A percentile compares a stretch with the other conserved stretches of the same genome.
These are phyloP conservation scores for Gisinianus flammeolus DNA, from an alignment of 2,888 invertebrate genomes.

Conservation along the genomic window DNA sequence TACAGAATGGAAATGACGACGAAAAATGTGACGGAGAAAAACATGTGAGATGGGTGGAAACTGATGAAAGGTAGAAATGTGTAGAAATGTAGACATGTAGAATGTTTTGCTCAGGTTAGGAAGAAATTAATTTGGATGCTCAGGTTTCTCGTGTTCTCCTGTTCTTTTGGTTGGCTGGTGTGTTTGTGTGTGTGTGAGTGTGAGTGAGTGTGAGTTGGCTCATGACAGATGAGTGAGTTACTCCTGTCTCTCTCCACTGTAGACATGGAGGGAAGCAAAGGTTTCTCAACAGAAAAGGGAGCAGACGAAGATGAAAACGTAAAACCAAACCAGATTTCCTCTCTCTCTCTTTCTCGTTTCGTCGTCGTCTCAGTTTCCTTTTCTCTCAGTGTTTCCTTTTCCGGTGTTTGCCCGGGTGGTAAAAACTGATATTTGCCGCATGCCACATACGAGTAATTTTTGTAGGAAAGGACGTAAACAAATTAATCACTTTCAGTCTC, in stretches of 20 bases:
- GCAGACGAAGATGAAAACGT: neutral
- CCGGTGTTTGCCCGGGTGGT: neutral
- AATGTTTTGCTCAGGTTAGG: slow-evolving; percentile 5
- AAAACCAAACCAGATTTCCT: neutral
- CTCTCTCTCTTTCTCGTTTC: neutral
- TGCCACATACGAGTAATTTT: slow-evolving; percentile 9
- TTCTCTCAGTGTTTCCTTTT: neutral
- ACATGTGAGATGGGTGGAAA: too few species aligned
- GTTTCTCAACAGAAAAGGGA: neutral
- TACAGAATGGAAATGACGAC: too few species aligned
- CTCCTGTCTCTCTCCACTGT: neutral
- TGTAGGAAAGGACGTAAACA: slow-evolving; percentile 25
- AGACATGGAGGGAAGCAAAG: neutral
- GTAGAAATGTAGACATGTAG: too few species aligned
- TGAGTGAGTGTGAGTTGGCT: neutral
- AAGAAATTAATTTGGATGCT: slow-evolving; percentile 4
- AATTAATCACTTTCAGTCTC: slow-evolving; percentile 27
- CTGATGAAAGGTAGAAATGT: too few species aligned
- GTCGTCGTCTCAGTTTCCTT: neutral
- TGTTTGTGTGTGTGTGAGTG: neutral
- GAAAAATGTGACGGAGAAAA: too few species aligned
- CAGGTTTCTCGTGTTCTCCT: neutral
- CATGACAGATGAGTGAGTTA: slow-evolving; percentile 12
- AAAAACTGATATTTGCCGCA: neutral
- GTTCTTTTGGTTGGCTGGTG: neutral